phyloP scores from a whole-genome alignment of 2,113 vertebrate genomes.

The Speoplatyrhinus poulsoni region DNA sequence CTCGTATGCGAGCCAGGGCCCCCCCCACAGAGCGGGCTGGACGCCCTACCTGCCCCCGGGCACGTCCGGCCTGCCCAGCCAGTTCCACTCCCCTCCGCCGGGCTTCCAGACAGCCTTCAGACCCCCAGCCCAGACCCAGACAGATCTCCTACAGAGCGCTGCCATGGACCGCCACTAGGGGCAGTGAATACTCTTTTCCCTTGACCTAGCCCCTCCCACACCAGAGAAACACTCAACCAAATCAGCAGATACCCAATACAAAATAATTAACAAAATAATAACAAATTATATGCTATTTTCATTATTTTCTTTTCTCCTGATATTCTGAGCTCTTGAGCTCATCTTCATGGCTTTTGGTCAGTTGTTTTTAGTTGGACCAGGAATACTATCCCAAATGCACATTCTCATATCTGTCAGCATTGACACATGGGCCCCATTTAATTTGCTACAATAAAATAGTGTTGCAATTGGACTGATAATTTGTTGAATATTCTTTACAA shows the following conservation, averaged over 20 bases:
- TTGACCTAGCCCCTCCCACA: background rate
- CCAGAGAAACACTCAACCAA: conserved; percentile 50
- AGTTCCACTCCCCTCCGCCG: conserved; percentile 88
- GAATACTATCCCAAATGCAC: conserved; percentile 76
- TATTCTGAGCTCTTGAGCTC: conserved; percentile 72
- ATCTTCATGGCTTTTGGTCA: conserved; percentile 73
- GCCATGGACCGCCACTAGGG: conserved; percentile 88
- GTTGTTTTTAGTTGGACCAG: conserved; percentile 28
- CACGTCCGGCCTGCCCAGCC: conserved; percentile 79
- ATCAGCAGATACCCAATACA: conserved; percentile 73
- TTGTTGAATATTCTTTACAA: background rate
- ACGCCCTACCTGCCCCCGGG: conserved; percentile 81
- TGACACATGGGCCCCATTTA: background rate
- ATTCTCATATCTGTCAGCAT: conserved; percentile 57
- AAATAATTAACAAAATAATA: conserved; percentile 66
- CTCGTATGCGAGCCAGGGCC: conserved; percentile 84
- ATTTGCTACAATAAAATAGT: background rate
- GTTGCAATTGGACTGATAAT: background rate
- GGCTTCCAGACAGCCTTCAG: conserved; percentile 92
- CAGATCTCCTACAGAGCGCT: conserved; percentile 93
- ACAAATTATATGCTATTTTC: conserved; percentile 69
- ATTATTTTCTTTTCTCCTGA: conserved; percentile 22
- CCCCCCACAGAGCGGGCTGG: conserved; percentile 90
- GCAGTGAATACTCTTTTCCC: conserved; percentile 38
- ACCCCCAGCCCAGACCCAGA: conserved; percentile 86